A percentile compares a stretch with the other conserved stretches of the same genome.
phyloP scores from a whole-genome alignment of 2,888 invertebrate species.

The Pristionchus exspectatus region DNA sequence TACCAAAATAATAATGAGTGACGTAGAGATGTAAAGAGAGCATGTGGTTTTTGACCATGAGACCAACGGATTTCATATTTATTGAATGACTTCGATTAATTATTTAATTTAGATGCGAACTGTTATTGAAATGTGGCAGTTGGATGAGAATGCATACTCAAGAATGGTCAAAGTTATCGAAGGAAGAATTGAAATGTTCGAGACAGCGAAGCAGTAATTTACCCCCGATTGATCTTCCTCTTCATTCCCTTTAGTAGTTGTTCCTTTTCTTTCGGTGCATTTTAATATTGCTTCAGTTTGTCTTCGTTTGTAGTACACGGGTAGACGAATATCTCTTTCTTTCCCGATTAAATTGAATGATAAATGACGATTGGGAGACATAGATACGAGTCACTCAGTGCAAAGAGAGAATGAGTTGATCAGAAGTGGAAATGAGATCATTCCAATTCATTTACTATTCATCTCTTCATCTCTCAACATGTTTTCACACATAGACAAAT shows the following conservation, averaged over 20 bases:
- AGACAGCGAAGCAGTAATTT: neutral
- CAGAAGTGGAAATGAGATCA: neutral
- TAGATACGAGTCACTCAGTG: conserved; percentile 1
- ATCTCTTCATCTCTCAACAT: neutral
- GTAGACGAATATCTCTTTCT: neutral
- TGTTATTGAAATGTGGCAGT: conserved; percentile 53
- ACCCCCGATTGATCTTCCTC: neutral
- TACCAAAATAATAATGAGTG: conserved; percentile 8
- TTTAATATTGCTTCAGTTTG: neutral
- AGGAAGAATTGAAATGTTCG: conserved; percentile 45
- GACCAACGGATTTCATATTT: no score
- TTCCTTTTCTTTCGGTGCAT: neutral
- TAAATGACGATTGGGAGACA: neutral
- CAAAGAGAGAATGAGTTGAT: neutral
- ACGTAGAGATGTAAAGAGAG: neutral
- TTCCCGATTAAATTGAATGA: conserved; percentile 15
- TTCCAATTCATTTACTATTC: neutral
- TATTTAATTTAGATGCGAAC: conserved; percentile 33
- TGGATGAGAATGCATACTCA: conserved; percentile 42
- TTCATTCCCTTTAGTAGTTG: neutral
- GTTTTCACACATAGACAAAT: neutral
- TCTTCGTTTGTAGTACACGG: neutral
- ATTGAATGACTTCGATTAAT: neutral
- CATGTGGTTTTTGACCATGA: neutral
- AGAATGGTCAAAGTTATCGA: conserved; percentile 21